These are phyloP conservation scores for honey bee (Apis mellifera) DNA, from an alignment of 1,140 invertebrate genomes.

Conservation along the genomic window DNA sequence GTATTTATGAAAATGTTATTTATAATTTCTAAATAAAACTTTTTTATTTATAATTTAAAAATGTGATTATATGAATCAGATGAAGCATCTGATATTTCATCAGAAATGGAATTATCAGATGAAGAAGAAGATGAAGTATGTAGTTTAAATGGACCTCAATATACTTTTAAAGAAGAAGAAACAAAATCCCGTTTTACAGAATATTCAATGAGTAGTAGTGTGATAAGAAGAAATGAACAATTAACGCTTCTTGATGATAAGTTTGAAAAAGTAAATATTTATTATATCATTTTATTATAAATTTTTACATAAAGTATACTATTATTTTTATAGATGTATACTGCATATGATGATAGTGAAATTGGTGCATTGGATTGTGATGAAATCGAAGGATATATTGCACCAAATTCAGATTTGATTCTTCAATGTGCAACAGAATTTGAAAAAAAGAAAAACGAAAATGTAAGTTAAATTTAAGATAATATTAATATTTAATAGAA, in stretches of 20 bases:
- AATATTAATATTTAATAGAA: neutral
- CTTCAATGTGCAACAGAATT: slow-evolving; percentile 84
- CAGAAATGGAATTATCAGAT: slow-evolving; percentile 74
- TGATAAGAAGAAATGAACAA: slow-evolving; percentile 93
- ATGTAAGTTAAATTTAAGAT: slow-evolving; percentile 58
- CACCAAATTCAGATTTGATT: slow-evolving; percentile 85
- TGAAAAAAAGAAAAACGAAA: slow-evolving; percentile 76
- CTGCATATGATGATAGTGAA: slow-evolving; percentile 93
- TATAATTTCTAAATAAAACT: no score
- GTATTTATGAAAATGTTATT: slow-evolving; percentile 7
- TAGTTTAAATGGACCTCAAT: slow-evolving; percentile 81
- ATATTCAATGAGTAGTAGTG: slow-evolving; percentile 96
- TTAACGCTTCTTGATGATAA: slow-evolving; percentile 92
- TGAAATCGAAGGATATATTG: slow-evolving; percentile 92
- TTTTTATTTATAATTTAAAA: neutral
- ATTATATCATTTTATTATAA: no score
- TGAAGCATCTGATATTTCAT: slow-evolving; percentile 64
- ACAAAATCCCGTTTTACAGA: slow-evolving; percentile 95
- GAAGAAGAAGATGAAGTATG: slow-evolving; percentile 80
- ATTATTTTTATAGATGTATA: slow-evolving; percentile 86
- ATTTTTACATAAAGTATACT: neutral
- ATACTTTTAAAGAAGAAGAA: slow-evolving; percentile 86
- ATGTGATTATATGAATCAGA: slow-evolving; percentile 19
- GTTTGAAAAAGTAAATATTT: slow-evolving; percentile 90
- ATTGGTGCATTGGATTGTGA: slow-evolving; percentile 94